A percentile compares a stretch with the other conserved stretches of the same genome.
These are phyloP conservation scores for Ramazzottius varieornatus DNA, from an alignment of 2,888 invertebrate genomes.

Conservation along the genomic window DNA sequence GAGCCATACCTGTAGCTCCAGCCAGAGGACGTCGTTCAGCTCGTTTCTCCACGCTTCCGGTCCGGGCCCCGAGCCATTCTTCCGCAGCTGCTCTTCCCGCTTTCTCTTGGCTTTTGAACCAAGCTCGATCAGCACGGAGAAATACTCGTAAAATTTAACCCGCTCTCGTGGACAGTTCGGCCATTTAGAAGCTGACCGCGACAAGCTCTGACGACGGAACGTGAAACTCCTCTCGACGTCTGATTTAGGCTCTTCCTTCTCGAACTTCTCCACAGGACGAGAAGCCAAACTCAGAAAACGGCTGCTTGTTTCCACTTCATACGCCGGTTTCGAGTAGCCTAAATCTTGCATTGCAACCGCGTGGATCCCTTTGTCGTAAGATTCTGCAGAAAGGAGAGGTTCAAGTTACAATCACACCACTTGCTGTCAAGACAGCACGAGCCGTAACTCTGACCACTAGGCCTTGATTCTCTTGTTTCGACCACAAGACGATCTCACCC, in stretches of 20 bases:
- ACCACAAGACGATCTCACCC: no score
- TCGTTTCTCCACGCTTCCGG: slow-evolving; percentile 51
- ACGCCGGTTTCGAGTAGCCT: background rate
- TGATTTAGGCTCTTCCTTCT: background rate
- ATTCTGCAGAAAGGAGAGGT: no score
- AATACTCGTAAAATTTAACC: background rate
- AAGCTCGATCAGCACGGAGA: background rate
- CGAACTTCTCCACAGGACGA: background rate
- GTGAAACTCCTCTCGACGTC: background rate
- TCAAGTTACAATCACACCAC: no score
- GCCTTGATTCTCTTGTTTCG: no score
- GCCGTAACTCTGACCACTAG: no score
- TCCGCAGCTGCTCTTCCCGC: background rate
- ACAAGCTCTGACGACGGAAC: background rate
- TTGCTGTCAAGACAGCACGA: no score
- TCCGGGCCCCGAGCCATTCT: background rate
- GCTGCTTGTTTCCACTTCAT: background rate
- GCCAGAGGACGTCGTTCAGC: slow-evolving; percentile 64
- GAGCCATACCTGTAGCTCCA: slow-evolving; percentile 65
- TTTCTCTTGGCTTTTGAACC: background rate
- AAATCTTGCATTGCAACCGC: background rate
- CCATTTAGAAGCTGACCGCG: background rate
- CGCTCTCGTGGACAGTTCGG: background rate
- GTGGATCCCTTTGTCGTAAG: background rate
- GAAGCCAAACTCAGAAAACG: background rate